Base-by-base conservation (phyloP, 2,888 invertebrate genomes). In the Gymnosoma rotundatum region DNA sequence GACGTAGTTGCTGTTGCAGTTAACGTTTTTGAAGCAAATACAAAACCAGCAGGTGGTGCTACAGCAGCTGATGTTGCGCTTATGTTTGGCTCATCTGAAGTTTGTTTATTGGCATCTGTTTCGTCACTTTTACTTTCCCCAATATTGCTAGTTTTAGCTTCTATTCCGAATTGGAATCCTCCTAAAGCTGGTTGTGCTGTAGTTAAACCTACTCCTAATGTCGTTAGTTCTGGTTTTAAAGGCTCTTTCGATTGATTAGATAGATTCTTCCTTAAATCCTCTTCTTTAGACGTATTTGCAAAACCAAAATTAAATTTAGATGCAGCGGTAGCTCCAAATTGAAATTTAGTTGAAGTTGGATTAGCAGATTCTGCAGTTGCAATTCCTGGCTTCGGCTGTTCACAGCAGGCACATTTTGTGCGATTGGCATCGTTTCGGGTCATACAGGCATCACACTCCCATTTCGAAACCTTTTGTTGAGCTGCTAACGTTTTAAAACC, bases 401-500 rank as follows among this genome's bases (percentile, higher is more conserved):
- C 94, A 89, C 95, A 95, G 87, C 94, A 94, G 69, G 93, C 91
- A 89, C 95, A 95, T 84, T 93, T 93, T 8, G 85, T 88, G 25
- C 91, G 92, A 20, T 91, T 91, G 6, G 89, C 88, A 63, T 93
- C 91, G 88, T 95, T 95, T 75, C 92, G 92, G 0, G 95, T 93
- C 93, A 94, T 93, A 89, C 95, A 95, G 20, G 93, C 93, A 16
- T 91, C 90, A 89, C 95, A 95, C 82, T 94, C 94, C 95, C 95
- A 95, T 75, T 93, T 92, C n/a, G 87, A 87, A 0, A 87, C 83
- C 76, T 89, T 90, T 78, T 93, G 92, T 32, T 89, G 87, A 3
- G 89, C 90, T 38, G 89, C 90, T 64, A 92, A 76, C 4, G 89
- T 86, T 86, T 92, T 89, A 50, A 93, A 93, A 36, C 92, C 92